Percentiles rank a stretch among this genome's conserved stretches.
Evolutionary conservation across 2,888 invertebrate species (phyloP).

Genomic region (Meiosimyza decipiens): DNA sequence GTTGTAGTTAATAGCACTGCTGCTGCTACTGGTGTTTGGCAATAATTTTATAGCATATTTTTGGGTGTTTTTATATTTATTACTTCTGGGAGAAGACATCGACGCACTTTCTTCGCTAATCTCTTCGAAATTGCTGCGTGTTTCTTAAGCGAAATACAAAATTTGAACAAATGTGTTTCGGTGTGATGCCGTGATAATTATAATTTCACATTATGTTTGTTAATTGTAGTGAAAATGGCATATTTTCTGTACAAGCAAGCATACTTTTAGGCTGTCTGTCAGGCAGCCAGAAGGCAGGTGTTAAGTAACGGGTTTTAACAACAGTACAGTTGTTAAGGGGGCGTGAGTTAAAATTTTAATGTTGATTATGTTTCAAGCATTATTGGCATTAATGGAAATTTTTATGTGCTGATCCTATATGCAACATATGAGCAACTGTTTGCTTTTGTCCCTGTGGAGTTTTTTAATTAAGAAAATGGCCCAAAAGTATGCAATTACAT

Average conservation of each 20-base stretch:
- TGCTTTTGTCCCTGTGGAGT: neutral
- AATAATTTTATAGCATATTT: conserved; percentile 62
- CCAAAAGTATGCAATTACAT: conserved; percentile 22
- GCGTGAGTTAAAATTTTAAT: conserved; percentile 28
- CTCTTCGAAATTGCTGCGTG: neutral
- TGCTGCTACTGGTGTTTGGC: conserved; percentile 26
- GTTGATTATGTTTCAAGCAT: conserved; percentile 27
- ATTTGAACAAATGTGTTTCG: conserved; percentile 59
- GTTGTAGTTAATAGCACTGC: conserved; percentile 27
- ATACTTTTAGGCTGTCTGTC: conserved; percentile 40
- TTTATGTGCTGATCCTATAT: neutral
- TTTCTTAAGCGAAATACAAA: conserved; percentile 17
- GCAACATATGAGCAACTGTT: neutral
- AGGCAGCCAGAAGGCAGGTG: conserved; percentile 43
- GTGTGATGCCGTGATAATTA: conserved; percentile 58
- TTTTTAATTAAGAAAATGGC: conserved; percentile 29
- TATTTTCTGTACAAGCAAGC: neutral
- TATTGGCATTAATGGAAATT: conserved; percentile 23
- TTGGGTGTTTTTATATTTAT: conserved; percentile 65
- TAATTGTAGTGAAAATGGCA: conserved; percentile 51
- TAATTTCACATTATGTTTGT: conserved; percentile 65
- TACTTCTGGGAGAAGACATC: conserved; percentile 56
- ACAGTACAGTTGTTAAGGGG: neutral
- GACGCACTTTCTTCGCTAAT: conserved; percentile 19
- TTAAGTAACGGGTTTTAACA: conserved; percentile 6